Conservation (phyloP, 1,140 invertebrate genomes). For the Nasonia giraulti region DNA sequence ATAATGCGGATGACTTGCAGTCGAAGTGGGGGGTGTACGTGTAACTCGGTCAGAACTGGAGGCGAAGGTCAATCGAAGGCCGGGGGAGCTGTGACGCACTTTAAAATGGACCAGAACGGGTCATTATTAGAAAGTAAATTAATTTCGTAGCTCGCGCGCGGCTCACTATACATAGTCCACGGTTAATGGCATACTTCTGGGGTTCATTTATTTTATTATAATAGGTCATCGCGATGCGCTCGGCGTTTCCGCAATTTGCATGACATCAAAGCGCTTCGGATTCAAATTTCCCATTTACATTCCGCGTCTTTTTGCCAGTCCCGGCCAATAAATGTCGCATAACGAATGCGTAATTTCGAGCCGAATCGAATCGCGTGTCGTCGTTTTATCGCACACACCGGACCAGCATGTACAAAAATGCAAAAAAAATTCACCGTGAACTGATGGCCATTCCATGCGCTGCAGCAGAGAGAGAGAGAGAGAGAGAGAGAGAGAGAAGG, state of each 20-base stretch:
- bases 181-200: neutral
- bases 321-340: too few relatives aligned
- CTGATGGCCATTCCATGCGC: neutral
- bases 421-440: neutral
- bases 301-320: too few relatives aligned
- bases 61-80: neutral
- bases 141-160: too few relatives aligned
- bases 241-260: neutral
- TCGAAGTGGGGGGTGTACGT: neutral
- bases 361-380: too few relatives aligned
- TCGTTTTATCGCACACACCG: too few relatives aligned
- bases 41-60: neutral
- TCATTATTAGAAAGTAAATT: neutral
- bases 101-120: neutral
- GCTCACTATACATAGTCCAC: too few relatives aligned
- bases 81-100: neutral
- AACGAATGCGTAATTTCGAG: too few relatives aligned
- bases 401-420: too few relatives aligned
- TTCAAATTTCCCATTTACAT: neutral
- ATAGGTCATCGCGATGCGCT: neutral
- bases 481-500: neutral
- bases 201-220: neutral
- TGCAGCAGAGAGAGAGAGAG: neutral
- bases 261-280: neutral
- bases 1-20: neutral